Evolutionary conservation across 2,888 invertebrate genomes (phyloP), one percentile per base, ranked within the genome.

Genomic region (Mesochorus sp.): DNA sequence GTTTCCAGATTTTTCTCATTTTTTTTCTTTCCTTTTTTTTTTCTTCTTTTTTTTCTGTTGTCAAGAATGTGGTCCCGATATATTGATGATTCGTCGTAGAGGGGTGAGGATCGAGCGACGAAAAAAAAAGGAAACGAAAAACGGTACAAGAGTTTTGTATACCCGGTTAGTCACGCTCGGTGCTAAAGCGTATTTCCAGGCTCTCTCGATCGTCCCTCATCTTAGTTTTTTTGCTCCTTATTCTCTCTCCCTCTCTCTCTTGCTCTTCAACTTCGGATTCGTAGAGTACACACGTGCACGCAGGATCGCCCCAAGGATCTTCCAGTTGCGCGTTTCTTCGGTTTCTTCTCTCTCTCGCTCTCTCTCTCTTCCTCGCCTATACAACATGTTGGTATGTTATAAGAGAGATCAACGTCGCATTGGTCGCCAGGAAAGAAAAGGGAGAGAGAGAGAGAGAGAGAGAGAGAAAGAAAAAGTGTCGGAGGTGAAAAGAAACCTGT

Each of bases 401-500:
- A 70, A 61, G 72, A 12, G 62, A 68, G 51, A 55, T 21, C 44
- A 64, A 44, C 42, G 24, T 14, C 26, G 31, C 28, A 59, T 8
- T 28, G 64, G 17, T 37, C 8, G 8, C 26, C 28, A 64, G 67
- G 78, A 80, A 76, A 42, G 4, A 31, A 37, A 14, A 28, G 37
- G 67, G 59, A 39, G 39, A 55, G 34, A 34, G 44, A 57, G 59
- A 37, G 67, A 47, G 28, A 31, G 42, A 72, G 61, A 70, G 42
- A 49, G 31, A 37, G 37, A 47, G 61, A 31, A 47, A 59, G 72
- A 62, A n/a, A n/a, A n/a, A 70, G 82, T 76, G 81, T 79, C 76
- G 80, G 62, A 84, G 84, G 82, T 83, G 87, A 85, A 86, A 85
- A 85, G 88, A 87, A 87, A 88, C 87, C 88, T 86, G 85, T 86